Evolutionary conservation across 2,113 vertebrate species (phyloP).

Genomic region (Cryptomyrus ogoouensis): DNA sequence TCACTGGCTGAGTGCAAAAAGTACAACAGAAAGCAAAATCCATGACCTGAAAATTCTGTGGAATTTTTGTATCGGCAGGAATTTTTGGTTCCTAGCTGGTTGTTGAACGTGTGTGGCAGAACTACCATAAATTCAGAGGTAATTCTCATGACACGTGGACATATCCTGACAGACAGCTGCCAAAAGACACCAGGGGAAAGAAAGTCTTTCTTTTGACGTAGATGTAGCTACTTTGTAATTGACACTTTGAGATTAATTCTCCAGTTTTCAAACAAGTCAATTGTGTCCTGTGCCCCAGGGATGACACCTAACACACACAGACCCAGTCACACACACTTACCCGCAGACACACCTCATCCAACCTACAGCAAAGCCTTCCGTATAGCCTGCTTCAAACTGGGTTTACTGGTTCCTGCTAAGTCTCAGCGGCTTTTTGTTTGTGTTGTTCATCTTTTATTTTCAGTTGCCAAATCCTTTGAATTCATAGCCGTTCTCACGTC

Average conservation of each 20-base stretch:
- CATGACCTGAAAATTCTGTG: background rate
- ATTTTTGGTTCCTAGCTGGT: background rate
- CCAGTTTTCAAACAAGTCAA: background rate
- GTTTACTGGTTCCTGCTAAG: background rate
- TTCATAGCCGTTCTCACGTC: background rate
- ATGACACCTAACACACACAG: background rate
- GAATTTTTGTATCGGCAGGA: background rate
- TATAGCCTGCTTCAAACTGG: background rate
- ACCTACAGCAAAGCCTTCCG: background rate
- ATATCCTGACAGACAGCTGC: background rate
- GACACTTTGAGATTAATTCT: background rate
- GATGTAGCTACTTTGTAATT: background rate
- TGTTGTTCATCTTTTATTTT: background rate
- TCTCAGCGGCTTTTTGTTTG: background rate
- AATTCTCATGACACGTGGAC: background rate
- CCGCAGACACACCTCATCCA: background rate
- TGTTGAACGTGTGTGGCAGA: background rate
- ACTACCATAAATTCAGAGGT: background rate
- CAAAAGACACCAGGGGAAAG: background rate
- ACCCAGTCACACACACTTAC: constrained; percentile 1
- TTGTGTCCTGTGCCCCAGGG: background rate
- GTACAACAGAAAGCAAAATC: background rate
- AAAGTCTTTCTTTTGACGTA: background rate
- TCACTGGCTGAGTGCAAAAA: background rate
- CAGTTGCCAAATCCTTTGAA: background rate